These are phyloP conservation scores for Polydesmus complanatus DNA, from an alignment of 2,888 invertebrate genomes.

Conservation along the genomic window DNA sequence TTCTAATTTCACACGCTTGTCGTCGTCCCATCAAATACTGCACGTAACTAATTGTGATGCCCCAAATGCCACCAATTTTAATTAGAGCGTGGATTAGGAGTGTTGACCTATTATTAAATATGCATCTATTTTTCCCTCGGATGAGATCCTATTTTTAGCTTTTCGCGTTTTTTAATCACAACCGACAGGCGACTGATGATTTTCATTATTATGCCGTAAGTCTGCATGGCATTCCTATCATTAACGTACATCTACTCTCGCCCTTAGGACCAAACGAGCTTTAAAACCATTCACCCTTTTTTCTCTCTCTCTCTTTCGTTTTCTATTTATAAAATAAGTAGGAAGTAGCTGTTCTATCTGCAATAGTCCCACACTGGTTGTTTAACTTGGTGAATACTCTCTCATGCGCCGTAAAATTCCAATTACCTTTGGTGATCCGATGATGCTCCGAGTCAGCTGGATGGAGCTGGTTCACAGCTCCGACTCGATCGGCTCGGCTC, in stretches of 20 bases:
- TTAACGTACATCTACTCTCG: neutral
- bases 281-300: too few species aligned
- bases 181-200: neutral
- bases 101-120: too few species aligned
- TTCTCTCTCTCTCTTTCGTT: too few species aligned
- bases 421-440: too few species aligned
- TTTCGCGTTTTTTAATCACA: neutral
- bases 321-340: neutral
- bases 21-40: too few species aligned
- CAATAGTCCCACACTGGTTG: neutral
- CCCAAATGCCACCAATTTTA: neutral
- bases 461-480: too few species aligned
- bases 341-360: neutral
- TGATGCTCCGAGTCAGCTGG: too few species aligned
- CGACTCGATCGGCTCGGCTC: too few species aligned
- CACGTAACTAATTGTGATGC: neutral
- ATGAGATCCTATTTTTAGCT: neutral
- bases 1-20: too few species aligned
- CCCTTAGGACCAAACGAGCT: neutral
- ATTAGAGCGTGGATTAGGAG: neutral
- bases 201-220: neutral
- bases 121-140: too few species aligned
- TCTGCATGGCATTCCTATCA: neutral
- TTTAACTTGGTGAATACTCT: neutral
- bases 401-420: neutral